Percentiles rank a stretch among this genome's conserved stretches.
These are phyloP conservation scores for Luscinia megarhynchos DNA, from an alignment of 2,797 vertebrate genomes.

Conservation along the genomic window DNA sequence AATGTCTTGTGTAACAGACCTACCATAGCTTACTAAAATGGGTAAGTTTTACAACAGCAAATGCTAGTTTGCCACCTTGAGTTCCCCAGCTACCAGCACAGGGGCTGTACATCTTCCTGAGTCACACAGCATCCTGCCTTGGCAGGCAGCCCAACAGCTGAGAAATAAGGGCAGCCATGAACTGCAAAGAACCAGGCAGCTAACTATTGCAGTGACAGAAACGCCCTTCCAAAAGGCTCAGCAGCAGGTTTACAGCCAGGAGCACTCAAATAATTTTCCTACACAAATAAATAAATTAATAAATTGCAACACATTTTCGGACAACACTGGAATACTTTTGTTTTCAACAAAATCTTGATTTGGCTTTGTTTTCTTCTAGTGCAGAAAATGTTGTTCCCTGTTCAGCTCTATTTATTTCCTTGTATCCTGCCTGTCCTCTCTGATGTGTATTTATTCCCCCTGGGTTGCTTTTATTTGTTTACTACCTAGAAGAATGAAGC, in stretches of 20 bases:
- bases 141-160: not conserved
- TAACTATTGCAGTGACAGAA: not conserved
- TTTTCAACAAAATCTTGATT: not conserved
- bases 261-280: not conserved
- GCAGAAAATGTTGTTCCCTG: not conserved
- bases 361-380: not conserved
- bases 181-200: accelerated
- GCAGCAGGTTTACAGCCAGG: not conserved
- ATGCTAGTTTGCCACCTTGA: not conserved
- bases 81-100: not conserved
- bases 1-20: not conserved
- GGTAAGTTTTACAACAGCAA: not conserved
- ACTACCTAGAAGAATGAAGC: not conserved
- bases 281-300: not conserved
- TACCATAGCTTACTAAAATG: not conserved
- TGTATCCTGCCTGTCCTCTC: not conserved
- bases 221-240: not conserved
- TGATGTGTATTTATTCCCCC: not conserved
- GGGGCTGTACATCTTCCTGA: accelerated
- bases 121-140: not conserved
- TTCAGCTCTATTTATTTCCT: not conserved
- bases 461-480: not conserved
- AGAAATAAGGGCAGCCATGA: not conserved
- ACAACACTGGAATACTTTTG: not conserved
- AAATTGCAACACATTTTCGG: not conserved